Evolutionary conservation across 1,140 invertebrate species (phyloP).

Genomic region (Aporrectodea caliginosa): DNA sequence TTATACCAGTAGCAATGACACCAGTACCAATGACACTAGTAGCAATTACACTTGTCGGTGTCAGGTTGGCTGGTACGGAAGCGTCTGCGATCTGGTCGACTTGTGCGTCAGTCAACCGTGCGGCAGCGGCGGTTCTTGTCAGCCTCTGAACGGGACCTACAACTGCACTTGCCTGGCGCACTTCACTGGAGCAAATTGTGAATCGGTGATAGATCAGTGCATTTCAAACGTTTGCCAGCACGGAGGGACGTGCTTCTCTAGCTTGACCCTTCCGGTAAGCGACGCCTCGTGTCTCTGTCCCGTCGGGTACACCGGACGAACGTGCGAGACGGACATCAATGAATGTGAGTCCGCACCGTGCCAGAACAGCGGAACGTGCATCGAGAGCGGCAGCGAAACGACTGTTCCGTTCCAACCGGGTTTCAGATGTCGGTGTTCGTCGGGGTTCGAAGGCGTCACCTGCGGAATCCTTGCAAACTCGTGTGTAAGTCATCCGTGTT

Average conservation of each 20-base stretch:
- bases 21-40: too few relatives aligned
- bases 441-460: conserved; percentile 31
- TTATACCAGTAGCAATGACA: too few relatives aligned
- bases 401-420: conserved; percentile 31
- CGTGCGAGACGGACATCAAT: conserved; percentile 64
- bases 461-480: conserved; percentile 50
- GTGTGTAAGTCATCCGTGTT: conserved; percentile 56
- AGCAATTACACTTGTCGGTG: background rate
- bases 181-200: background rate
- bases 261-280: background rate
- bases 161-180: background rate
- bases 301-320: conserved; percentile 70
- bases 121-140: background rate
- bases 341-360: conserved; percentile 73
- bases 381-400: conserved; percentile 63
- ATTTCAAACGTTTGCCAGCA: background rate
- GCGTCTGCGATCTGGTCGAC: background rate
- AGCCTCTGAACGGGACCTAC: background rate
- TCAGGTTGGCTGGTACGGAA: background rate
- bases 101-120: background rate
- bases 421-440: conserved; percentile 34
- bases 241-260: background rate
- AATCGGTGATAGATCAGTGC: background rate
- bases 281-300: conserved; percentile 65
- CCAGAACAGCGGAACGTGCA: conserved; percentile 70